These are phyloP conservation scores for Trematocara zebra DNA, from an alignment of 2,113 vertebrate genomes.

Conservation along the genomic window DNA sequence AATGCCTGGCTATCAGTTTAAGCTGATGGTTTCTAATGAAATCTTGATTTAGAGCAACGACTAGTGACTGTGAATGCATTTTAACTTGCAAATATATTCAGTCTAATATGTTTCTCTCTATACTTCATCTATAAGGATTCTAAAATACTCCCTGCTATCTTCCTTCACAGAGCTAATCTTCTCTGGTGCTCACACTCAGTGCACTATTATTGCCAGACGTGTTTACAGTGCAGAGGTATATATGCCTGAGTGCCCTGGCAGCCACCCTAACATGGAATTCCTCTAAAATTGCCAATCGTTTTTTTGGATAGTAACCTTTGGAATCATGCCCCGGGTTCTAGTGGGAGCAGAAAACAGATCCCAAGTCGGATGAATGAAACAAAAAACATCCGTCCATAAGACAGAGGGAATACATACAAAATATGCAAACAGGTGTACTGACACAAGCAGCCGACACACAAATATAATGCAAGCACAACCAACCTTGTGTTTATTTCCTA, in stretches of 20 bases:
- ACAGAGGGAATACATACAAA: not conserved
- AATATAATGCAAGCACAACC: constrained; percentile 22
- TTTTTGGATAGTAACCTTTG: not conserved
- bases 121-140: not conserved
- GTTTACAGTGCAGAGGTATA: constrained; percentile 19
- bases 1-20: not conserved
- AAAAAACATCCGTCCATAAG: not conserved
- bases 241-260: not conserved
- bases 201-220: constrained; percentile 11
- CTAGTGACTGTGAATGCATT: not conserved
- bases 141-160: not conserved
- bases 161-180: constrained; percentile 37
- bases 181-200: constrained; percentile 29
- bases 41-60: not conserved
- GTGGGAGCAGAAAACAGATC: not conserved
- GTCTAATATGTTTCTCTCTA: not conserved
- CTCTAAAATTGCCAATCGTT: constrained; percentile 29
- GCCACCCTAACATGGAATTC: constrained; percentile 31
- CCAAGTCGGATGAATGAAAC: not conserved
- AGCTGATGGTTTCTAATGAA: not conserved
- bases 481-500: constrained; percentile 50
- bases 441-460: not conserved
- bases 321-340: not conserved
- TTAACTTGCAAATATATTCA: not conserved
- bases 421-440: not conserved